Evolutionary conservation across 1,140 invertebrate species (phyloP), one percentile per base, ranked within the genome.

Genomic region (Bacillus rossius): DNA sequence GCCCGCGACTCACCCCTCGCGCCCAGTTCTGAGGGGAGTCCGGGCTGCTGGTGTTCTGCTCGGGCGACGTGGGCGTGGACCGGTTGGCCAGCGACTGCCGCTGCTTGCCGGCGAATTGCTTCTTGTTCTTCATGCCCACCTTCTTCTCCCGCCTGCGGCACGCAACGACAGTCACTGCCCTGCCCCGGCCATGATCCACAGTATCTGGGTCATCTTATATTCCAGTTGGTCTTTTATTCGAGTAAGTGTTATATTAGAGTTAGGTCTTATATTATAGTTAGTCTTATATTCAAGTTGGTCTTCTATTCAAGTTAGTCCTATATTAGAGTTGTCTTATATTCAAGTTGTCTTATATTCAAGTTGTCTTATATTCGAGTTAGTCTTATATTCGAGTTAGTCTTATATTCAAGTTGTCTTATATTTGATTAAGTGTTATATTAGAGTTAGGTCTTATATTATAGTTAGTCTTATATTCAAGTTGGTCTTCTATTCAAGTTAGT

Each of bases 31-130:
- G 64, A 8, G 71, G 72, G 58, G 69, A 74, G 42, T 75, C 73
- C 19, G 73, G 75, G 64, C 73, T 75, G 1, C 72, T 64, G 7
- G 64, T 74, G 48, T 67, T 70, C 26, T 68, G 68, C 3, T 75
- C 73, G 0, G 80, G 78, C 20, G 79, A 80, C 0, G 73, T 68
- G 42, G 75, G 73, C 16, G 71, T 72, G 4, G 77, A 75, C 3
- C 76, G 75, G 26, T 75, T 77, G 0, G 79, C 77, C 59, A 70
- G 73, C 25, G 54, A 59, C 20, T 71, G 71, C 57, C 71, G 68
- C 66, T 78, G 73, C 56, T 83, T 81, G 63, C 82, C 78, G 58
- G 82, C 76, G 72, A 84, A 80, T 47, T 84, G 68, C 40, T 85
- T 69, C 16, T 83, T 81, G 66, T 83, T 50, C 14, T 53, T 50